phyloP scores from a whole-genome alignment of 2,888 invertebrate genomes.

The Aleiodes leptofemur region DNA sequence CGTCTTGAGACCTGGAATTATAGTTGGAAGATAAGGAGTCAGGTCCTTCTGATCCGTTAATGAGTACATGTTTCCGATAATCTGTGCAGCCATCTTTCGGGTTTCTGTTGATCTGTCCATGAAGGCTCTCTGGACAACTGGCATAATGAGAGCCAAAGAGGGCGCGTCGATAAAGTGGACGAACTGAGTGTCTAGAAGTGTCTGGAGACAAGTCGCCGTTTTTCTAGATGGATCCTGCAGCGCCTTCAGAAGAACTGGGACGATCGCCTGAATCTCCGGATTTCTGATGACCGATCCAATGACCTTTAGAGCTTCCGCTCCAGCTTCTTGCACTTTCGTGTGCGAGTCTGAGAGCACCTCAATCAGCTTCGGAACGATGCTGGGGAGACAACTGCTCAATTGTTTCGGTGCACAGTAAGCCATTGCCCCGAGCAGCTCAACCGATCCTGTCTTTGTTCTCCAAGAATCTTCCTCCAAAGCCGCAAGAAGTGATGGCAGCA shows the following conservation, averaged over 20 bases:
- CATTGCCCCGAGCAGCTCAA: slow-evolving; percentile 97
- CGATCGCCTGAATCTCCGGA: slow-evolving; percentile 97
- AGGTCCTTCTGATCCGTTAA: slow-evolving; percentile 99
- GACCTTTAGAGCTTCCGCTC: slow-evolving; percentile 94
- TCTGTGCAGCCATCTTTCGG: slow-evolving; percentile 99
- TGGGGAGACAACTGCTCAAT: slow-evolving; percentile 96
- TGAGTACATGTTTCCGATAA: slow-evolving; percentile 99
- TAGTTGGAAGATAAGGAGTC: slow-evolving; percentile 95
- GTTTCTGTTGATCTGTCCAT: slow-evolving; percentile 98
- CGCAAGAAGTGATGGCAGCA: slow-evolving; percentile 93
- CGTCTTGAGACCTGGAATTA: slow-evolving; percentile 97
- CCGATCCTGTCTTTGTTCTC: slow-evolving; percentile 97
- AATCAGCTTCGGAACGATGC: slow-evolving; percentile 97
- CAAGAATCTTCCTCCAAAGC: slow-evolving; percentile 98
- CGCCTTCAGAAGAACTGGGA: slow-evolving; percentile 90
- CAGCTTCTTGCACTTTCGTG: slow-evolving; percentile 97
- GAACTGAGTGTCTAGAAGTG: slow-evolving; percentile 95
- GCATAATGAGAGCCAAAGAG: slow-evolving; percentile 98
- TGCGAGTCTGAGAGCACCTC: slow-evolving; percentile 98
- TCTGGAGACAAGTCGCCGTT: slow-evolving; percentile 95
- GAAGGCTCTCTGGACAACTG: slow-evolving; percentile 98
- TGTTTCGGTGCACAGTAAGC: slow-evolving; percentile 99
- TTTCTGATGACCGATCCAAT: slow-evolving; percentile 99
- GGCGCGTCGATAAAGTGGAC: slow-evolving; percentile 99
- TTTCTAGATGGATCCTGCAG: slow-evolving; percentile 97